Percentiles rank a stretch among this genome's conserved stretches.
phyloP scores from a whole-genome alignment of 1,140 invertebrate genomes.

The Parapsyche elsis region DNA sequence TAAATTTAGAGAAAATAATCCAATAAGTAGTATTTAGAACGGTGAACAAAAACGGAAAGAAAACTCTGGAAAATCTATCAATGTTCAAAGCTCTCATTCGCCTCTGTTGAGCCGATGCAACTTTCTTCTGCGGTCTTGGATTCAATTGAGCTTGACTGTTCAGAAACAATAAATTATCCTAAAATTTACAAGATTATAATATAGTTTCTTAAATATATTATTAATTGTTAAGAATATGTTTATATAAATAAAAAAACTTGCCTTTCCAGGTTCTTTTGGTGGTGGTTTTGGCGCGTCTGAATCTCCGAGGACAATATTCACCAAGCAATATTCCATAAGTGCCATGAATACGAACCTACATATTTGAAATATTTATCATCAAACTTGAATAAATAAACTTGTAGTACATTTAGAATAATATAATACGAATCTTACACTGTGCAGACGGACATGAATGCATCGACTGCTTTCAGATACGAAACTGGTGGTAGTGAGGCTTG shows the following conservation, averaged over 20 bases:
- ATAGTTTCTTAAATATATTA: conserved; percentile 47
- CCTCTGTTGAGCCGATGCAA: conserved; percentile 73
- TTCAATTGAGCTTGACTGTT: conserved; percentile 66
- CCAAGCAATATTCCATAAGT: conserved; percentile 92
- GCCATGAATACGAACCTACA: conserved; percentile 90
- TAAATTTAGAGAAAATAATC: conserved; percentile 87
- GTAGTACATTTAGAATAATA: not conserved
- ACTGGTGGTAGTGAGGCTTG: conserved; percentile 89
- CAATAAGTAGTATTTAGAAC: conserved; percentile 89
- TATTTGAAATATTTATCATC: not conserved
- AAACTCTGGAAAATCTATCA: conserved; percentile 85
- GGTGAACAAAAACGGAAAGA: conserved; percentile 88
- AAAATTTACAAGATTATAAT: conserved; percentile 54
- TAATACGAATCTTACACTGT: conserved; percentile 72
- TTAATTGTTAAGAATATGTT: not conserved
- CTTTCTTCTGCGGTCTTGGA: conserved; percentile 62
- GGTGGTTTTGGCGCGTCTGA: conserved; percentile 64
- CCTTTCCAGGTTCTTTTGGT: conserved; percentile 36
- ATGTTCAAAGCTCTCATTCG: conserved; percentile 85
- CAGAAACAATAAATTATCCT: conserved; percentile 69
- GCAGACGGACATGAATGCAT: conserved; percentile 92
- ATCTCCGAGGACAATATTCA: conserved; percentile 88
- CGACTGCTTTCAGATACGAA: conserved; percentile 90
- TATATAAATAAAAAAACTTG: conserved; percentile 6
- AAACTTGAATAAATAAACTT: not conserved